Conservation (phyloP, 2,113 vertebrate species). For the Fulica atra region DNA sequence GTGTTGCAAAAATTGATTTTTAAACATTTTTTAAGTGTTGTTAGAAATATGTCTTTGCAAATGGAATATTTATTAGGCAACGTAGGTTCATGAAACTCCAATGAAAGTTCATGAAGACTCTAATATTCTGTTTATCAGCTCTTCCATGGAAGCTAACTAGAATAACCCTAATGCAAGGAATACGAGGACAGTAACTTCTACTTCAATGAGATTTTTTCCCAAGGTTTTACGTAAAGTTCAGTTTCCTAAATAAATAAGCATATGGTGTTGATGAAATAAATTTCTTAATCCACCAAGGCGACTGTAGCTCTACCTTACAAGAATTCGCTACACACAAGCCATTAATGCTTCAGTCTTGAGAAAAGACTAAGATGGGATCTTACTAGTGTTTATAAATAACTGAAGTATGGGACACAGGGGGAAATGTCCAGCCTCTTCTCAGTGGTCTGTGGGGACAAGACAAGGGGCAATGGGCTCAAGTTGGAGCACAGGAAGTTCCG, state of each 20-base stretch:
- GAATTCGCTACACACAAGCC: not conserved
- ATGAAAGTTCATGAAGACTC: not conserved
- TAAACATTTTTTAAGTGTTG: not conserved
- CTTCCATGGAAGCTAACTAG: not conserved
- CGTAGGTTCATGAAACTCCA: not conserved
- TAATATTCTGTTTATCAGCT: not conserved
- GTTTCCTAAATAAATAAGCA: not conserved
- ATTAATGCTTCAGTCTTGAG: not conserved
- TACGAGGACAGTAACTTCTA: not conserved
- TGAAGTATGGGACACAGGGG: no score
- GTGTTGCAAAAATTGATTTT: not conserved
- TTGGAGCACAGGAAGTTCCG: no score
- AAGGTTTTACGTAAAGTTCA: not conserved
- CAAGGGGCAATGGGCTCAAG: no score
- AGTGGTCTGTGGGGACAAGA: no score
- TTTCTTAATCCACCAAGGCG: not conserved
- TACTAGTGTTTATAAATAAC: no score
- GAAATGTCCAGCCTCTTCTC: no score
- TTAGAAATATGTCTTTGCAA: not conserved
- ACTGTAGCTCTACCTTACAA: not conserved
- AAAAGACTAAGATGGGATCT: no score
- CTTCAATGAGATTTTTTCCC: not conserved
- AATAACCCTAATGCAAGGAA: not conserved
- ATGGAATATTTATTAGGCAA: not conserved
- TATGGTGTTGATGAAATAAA: not conserved